Evolutionary conservation across 2,113 vertebrate species (phyloP).

Genomic region (Engystomops pustulosus): DNA sequence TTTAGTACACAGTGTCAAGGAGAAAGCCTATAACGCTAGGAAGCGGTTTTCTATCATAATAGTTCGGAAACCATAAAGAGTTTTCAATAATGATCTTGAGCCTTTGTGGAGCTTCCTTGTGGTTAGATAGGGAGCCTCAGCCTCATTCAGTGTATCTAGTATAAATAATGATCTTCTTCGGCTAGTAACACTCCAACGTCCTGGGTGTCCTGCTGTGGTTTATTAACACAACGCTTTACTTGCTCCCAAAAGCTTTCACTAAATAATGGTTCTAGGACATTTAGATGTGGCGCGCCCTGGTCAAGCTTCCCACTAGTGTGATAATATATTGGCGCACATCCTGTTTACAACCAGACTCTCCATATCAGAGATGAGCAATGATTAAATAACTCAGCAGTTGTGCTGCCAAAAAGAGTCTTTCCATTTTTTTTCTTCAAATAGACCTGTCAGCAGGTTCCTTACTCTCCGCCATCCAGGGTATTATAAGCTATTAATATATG

Average conservation of each 20-base stretch:
- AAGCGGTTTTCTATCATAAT: not conserved
- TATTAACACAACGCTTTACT: not conserved
- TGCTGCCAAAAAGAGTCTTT: not conserved
- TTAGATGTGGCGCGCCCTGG: not conserved
- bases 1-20: not conserved
- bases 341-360: not conserved
- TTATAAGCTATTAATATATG: not conserved
- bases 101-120: not conserved
- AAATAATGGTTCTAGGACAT: not conserved
- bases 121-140: not conserved
- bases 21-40: not conserved
- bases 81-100: not conserved
- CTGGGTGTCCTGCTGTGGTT: not conserved
- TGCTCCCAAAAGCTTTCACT: not conserved
- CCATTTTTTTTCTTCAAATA: not conserved
- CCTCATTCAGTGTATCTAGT: not conserved
- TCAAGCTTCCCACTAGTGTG: not conserved
- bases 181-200: not conserved
- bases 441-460: not conserved
- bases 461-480: not conserved
- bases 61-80: slow-evolving; percentile 6
- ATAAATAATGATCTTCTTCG: not conserved
- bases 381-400: not conserved
- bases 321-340: not conserved
- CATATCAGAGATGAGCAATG: not conserved